A percentile compares a stretch with the other conserved stretches of the same genome.
These are phyloP conservation scores for Sebastiscus albofasciatus DNA, from an alignment of 2,797 vertebrate species.

Conservation along the genomic window DNA sequence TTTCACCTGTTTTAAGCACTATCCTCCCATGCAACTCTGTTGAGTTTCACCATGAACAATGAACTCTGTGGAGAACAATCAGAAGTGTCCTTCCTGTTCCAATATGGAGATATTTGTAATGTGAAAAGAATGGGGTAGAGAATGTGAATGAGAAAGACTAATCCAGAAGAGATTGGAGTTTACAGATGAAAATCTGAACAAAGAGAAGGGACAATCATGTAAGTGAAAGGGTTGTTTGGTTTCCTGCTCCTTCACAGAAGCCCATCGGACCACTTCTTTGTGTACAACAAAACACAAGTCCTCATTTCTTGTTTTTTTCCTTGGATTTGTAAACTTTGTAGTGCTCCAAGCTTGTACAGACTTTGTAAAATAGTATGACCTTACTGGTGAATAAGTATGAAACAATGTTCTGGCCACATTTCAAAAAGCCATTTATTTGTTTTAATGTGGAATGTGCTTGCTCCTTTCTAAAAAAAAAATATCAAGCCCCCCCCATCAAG, in stretches of 20 bases:
- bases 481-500: background rate
- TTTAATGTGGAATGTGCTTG: constrained; percentile 50
- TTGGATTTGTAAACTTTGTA: constrained; percentile 55
- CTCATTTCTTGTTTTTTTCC: constrained; percentile 16
- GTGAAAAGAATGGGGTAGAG: constrained; percentile 37
- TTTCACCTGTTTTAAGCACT: background rate
- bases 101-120: constrained; percentile 21
- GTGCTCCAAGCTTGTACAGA: constrained; percentile 57
- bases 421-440: constrained; percentile 40
- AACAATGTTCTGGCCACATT: constrained; percentile 30
- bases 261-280: constrained; percentile 12
- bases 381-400: constrained; percentile 37
- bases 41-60: background rate
- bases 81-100: constrained; percentile 37
- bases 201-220: constrained; percentile 42
- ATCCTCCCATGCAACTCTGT: background rate
- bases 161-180: constrained; percentile 22
- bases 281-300: constrained; percentile 7
- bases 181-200: constrained; percentile 1
- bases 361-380: constrained; percentile 59
- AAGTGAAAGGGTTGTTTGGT: constrained; percentile 33
- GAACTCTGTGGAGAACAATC: constrained; percentile 19
- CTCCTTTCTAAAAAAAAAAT: background rate
- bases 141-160: constrained; percentile 53
- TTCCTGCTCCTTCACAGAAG: constrained; percentile 32